A percentile compares a stretch with the other conserved stretches of the same genome.
Evolutionary conservation across 2,888 invertebrate genomes (phyloP).

Genomic region (Oxystoma pomonae): DNA sequence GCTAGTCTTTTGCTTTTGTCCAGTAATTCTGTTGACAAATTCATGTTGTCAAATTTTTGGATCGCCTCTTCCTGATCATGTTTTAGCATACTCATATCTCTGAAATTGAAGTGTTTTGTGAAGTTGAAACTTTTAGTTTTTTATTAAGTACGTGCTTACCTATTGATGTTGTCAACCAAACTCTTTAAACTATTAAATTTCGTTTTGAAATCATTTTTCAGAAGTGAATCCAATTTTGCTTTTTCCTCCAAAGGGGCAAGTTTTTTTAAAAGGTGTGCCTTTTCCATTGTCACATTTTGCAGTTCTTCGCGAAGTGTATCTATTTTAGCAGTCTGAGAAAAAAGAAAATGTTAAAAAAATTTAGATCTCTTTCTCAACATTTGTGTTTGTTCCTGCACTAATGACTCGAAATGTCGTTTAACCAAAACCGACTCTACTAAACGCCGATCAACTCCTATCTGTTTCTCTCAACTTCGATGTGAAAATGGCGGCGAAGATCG

Average conservation of each 20-base stretch:
- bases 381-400: too few relatives aligned
- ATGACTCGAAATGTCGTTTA: too few relatives aligned
- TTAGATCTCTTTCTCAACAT: too few relatives aligned
- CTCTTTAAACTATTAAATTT: conserved; percentile 28
- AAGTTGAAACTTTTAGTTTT: neutral
- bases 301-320: conserved; percentile 30
- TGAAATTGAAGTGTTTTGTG: conserved; percentile 17
- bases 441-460: too few relatives aligned
- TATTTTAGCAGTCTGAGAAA: conserved; percentile 33
- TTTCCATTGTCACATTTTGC: conserved; percentile 30
- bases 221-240: conserved; percentile 28
- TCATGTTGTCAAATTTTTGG: conserved; percentile 24
- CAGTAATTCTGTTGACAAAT: too few relatives aligned
- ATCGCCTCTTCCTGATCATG: conserved; percentile 20
- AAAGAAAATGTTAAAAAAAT: too few relatives aligned
- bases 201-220: conserved; percentile 31
- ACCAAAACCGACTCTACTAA: too few relatives aligned
- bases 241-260: conserved; percentile 33
- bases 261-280: conserved; percentile 30
- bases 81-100: conserved; percentile 26
- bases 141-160: conserved; percentile 17
- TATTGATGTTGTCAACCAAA: conserved; percentile 24
- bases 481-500: too few relatives aligned
- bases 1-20: conserved; percentile 23
- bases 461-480: too few relatives aligned